phyloP scores from a whole-genome alignment of 2,113 vertebrate genomes.

The Otocyon megalotis region DNA sequence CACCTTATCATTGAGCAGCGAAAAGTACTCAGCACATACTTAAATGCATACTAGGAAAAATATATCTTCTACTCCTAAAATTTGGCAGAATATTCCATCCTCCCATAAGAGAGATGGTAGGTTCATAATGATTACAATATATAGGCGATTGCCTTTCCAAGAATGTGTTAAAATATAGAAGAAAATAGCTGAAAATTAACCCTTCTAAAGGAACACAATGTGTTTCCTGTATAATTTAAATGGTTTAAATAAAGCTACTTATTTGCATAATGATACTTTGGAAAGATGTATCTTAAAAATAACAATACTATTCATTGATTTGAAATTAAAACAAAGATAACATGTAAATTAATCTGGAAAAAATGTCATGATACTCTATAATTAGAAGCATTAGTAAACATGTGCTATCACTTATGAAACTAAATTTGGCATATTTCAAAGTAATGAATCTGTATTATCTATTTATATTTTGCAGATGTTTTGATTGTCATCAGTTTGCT shows the following conservation, averaged over 20 bases:
- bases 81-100: neutral
- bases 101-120: neutral
- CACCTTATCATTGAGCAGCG: neutral
- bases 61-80: neutral
- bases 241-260: slow-evolving; percentile 82
- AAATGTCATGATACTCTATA: neutral
- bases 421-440: slow-evolving; percentile 59
- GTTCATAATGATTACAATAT: neutral
- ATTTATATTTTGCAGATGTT: slow-evolving; percentile 39
- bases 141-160: neutral
- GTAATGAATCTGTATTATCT: neutral
- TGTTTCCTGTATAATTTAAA: slow-evolving; percentile 79
- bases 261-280: slow-evolving; percentile 82
- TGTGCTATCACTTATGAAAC: slow-evolving; percentile 4
- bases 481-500: slow-evolving; percentile 13
- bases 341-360: slow-evolving; percentile 28
- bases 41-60: neutral
- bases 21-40: neutral
- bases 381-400: slow-evolving; percentile 64
- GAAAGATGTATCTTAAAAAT: slow-evolving; percentile 72
- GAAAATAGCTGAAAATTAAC: slow-evolving; percentile 70
- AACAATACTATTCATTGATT: slow-evolving; percentile 73
- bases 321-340: slow-evolving; percentile 75
- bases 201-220: slow-evolving; percentile 57
- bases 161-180: slow-evolving; percentile 53